Conservation (phyloP, 2,113 vertebrate genomes). For the Leptocoma aspasia region DNA sequence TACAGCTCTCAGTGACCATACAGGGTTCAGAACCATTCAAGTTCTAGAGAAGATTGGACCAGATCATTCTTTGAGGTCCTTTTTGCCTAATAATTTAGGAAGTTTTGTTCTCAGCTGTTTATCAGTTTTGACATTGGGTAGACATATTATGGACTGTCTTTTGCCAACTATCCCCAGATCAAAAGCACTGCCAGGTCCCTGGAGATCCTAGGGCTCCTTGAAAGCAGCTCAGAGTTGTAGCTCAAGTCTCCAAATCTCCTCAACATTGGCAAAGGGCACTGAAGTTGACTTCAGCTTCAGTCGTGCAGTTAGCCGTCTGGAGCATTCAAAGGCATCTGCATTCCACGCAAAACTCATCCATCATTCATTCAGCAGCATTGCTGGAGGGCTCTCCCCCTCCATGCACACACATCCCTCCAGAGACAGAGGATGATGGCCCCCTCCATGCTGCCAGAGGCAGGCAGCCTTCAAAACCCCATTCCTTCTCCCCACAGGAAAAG, state of each 20-base stretch:
- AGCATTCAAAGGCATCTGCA: neutral
- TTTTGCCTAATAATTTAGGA: neutral
- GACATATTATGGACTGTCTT: neutral
- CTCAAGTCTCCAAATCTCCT: neutral
- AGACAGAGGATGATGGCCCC: fast-evolving
- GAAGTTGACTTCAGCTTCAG: neutral
- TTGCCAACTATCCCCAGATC: neutral
- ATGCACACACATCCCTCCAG: neutral
- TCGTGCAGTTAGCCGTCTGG: neutral
- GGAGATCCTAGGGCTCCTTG: neutral
- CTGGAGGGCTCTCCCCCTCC: neutral
- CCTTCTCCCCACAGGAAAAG: neutral
- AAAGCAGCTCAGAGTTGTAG: neutral
- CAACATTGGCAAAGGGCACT: neutral
- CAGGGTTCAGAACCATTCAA: neutral
- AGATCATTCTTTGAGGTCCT: neutral
- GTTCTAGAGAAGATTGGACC: neutral
- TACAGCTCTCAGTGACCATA: neutral
- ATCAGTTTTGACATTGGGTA: neutral
- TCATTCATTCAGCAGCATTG: neutral
- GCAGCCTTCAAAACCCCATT: constrained; percentile 3
- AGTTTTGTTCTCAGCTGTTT: neutral
- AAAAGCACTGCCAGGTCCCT: neutral
- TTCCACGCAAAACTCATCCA: neutral
- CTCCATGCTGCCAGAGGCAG: fast-evolving